Conservation (phyloP, 2,797 vertebrate genomes). For the Sebastes matsubarae region DNA sequence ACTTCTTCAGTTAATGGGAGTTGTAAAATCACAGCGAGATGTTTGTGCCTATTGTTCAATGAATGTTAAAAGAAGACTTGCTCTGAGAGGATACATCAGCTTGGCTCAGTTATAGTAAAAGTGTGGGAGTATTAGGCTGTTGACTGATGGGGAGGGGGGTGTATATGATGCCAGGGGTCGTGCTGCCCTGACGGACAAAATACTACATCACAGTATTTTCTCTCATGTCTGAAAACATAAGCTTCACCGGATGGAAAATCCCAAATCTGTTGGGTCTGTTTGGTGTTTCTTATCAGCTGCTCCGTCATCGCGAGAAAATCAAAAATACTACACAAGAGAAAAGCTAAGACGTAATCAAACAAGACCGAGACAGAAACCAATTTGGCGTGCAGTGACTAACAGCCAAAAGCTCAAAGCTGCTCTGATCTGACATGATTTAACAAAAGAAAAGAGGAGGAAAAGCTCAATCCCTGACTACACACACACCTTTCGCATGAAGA, state of each 20-base stretch:
- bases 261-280: constrained; percentile 20
- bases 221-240: constrained; percentile 10
- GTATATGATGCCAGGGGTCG: constrained; percentile 57
- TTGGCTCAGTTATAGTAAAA: constrained; percentile 36
- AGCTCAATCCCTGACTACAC: constrained; percentile 62
- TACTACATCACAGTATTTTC: constrained; percentile 8
- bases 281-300: constrained; percentile 35
- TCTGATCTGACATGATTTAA: constrained; percentile 70
- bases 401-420: constrained; percentile 66
- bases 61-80: neutral
- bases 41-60: neutral
- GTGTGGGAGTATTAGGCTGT: constrained; percentile 42
- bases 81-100: constrained; percentile 4
- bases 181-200: constrained; percentile 61
- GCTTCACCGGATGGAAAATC: constrained; percentile 35
- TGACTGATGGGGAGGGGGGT: neutral
- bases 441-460: constrained; percentile 69
- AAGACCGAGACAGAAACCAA: constrained; percentile 38
- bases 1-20: neutral
- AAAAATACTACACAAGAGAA: constrained; percentile 6
- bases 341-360: constrained; percentile 46
- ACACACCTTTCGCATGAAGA: constrained; percentile 66
- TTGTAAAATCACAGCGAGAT: neutral
- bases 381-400: constrained; percentile 58
- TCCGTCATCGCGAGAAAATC: constrained; percentile 1